Evolutionary conservation across 1,140 invertebrate species (phyloP).

Genomic region (Rhyzopertha dominica): DNA sequence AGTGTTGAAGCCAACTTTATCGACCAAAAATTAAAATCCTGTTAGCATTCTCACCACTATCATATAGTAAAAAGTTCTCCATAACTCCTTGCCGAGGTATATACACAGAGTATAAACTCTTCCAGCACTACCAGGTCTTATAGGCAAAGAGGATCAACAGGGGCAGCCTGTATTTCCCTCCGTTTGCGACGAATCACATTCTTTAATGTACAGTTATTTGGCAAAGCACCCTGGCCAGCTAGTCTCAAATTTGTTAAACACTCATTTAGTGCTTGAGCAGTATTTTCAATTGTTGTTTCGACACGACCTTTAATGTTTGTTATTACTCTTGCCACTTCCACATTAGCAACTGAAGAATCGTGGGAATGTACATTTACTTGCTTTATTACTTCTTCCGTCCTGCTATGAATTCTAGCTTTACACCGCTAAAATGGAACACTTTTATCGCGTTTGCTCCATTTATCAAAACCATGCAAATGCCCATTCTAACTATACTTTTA

Average conservation of each 20-base stretch:
- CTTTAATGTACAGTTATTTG: conserved; percentile 11
- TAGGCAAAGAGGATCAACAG: conserved; percentile 3
- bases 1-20: conserved; percentile 4
- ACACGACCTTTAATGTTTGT: conserved; percentile 8
- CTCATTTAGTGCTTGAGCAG: conserved; percentile 8
- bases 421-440: conserved; percentile 12
- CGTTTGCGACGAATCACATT: conserved; percentile 11
- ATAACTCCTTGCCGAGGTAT: not conserved
- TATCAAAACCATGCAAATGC: not conserved
- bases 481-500: not conserved
- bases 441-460: not conserved
- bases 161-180: conserved; percentile 2
- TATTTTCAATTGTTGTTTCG: conserved; percentile 5
- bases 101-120: conserved; percentile 6
- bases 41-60: conserved; percentile 4
- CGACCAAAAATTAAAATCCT: conserved; percentile 14
- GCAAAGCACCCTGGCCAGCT: conserved; percentile 4
- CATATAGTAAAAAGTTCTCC: conserved; percentile 10
- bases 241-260: conserved; percentile 2
- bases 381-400: conserved; percentile 9
- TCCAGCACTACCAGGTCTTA: conserved; percentile 6
- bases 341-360: conserved; percentile 4
- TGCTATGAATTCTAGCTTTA: conserved; percentile 6
- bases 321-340: too few species aligned
- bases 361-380: conserved; percentile 7